Evolutionary conservation across 2,797 vertebrate genomes (phyloP).

Genomic region (Serranus cabrilla): DNA sequence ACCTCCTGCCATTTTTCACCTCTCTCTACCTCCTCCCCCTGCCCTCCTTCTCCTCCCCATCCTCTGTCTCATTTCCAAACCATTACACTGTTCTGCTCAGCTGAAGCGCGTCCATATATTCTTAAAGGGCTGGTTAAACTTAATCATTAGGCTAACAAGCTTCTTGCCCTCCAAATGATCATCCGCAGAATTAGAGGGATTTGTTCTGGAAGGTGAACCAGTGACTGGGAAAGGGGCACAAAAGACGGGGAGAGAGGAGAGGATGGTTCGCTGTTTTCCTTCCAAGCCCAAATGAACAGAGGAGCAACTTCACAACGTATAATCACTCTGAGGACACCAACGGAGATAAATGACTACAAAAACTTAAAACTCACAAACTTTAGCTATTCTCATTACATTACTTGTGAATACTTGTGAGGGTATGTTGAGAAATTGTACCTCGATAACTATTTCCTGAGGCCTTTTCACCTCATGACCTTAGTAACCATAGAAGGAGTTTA

Average conservation of each 20-base stretch:
- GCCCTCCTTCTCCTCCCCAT: slow-evolving; percentile 59
- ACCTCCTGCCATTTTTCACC: slow-evolving; percentile 81
- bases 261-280: slow-evolving; percentile 36
- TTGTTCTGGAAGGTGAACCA: slow-evolving; percentile 95
- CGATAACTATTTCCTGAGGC: too few relatives aligned
- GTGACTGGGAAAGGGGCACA: slow-evolving; percentile 88
- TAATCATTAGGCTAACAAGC: slow-evolving; percentile 99
- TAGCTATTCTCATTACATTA: background rate
- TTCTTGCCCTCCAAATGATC: slow-evolving; percentile 94
- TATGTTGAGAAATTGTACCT: background rate
- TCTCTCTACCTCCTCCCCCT: slow-evolving; percentile 62
- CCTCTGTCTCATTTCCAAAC: slow-evolving; percentile 91
- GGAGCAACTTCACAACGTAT: slow-evolving; percentile 3
- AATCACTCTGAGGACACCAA: slow-evolving; percentile 4
- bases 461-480: background rate
- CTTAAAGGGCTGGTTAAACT: slow-evolving; percentile 98
- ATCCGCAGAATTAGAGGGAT: slow-evolving; percentile 93
- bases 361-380: background rate
- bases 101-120: slow-evolving; percentile 95
- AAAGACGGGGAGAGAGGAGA: slow-evolving; percentile 82
- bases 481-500: too few relatives aligned
- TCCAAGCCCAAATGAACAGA: slow-evolving; percentile 23
- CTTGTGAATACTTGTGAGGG: background rate
- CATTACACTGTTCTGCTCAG: slow-evolving; percentile 96
- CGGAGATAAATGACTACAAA: background rate